A percentile compares a stretch with the other conserved stretches of the same genome.
Evolutionary conservation across 2,888 invertebrate genomes (phyloP).

Genomic region (Oeneis ivallda): DNA sequence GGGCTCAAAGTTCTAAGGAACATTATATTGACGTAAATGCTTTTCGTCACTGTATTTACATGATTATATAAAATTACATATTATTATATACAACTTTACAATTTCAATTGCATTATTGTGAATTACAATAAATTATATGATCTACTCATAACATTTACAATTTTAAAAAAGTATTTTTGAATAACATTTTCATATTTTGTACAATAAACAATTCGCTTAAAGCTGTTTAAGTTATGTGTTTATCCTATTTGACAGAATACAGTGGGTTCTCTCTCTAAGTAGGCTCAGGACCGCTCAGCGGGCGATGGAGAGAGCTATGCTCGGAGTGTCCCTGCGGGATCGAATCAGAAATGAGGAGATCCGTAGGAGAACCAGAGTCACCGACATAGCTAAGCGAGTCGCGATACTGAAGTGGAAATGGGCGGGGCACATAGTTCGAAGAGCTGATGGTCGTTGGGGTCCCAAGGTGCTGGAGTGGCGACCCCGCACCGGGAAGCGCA

Average conservation of each 20-base stretch:
- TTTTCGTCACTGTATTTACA: constrained; percentile 48
- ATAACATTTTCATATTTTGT: neutral
- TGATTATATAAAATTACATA: neutral
- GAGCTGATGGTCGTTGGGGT: too few relatives aligned
- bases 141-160: neutral
- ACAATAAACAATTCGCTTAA: neutral
- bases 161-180: neutral
- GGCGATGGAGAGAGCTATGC: too few relatives aligned
- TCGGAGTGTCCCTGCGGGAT: too few relatives aligned
- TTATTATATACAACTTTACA: constrained; percentile 29
- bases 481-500: too few relatives aligned
- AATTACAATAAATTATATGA: neutral
- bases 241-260: neutral
- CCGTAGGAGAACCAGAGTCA: too few relatives aligned
- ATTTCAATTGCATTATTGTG: constrained; percentile 2
- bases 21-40: constrained; percentile 66
- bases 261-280: too few relatives aligned
- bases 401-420: too few relatives aligned
- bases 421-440: too few relatives aligned
- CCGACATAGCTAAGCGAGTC: too few relatives aligned
- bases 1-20: constrained; percentile 71
- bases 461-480: too few relatives aligned
- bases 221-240: constrained; percentile 7
- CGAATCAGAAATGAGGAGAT: too few relatives aligned
- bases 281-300: too few relatives aligned